A percentile compares a stretch with the other conserved stretches of the same genome.
Evolutionary conservation across 2,113 vertebrate genomes (phyloP).

Genomic region (Neofelis nebulosa): DNA sequence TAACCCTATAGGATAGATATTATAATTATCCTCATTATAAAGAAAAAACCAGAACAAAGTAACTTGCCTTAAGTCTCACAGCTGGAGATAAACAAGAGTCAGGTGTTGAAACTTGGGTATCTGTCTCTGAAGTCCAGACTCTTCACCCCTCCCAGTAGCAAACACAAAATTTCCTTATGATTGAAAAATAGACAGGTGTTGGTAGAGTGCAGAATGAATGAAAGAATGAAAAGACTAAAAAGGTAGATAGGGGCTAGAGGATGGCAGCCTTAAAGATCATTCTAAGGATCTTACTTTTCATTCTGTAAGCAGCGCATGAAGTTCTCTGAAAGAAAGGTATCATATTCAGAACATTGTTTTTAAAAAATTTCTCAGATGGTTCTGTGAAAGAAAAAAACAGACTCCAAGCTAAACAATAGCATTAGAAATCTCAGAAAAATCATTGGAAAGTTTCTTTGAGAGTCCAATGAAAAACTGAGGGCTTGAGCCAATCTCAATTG

Average conservation of each 20-base stretch:
- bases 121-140: background rate
- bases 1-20: background rate
- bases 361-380: background rate
- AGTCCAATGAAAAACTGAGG: background rate
- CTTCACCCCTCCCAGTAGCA: background rate
- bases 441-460: background rate
- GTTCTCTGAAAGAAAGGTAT: background rate
- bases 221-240: background rate
- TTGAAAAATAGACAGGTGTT: background rate
- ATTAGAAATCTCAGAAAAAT: background rate
- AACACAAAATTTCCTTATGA: background rate
- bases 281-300: background rate
- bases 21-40: background rate
- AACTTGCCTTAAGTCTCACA: background rate
- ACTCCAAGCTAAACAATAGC: background rate
- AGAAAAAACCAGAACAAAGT: background rate
- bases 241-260: background rate
- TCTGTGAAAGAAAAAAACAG: background rate
- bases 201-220: background rate
- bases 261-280: background rate
- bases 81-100: background rate
- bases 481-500: background rate
- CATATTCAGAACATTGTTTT: background rate
- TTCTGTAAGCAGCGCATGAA: background rate
- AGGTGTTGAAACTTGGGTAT: background rate